These are phyloP conservation scores for Taxidea taxus DNA, from an alignment of 2,113 vertebrate genomes.

Conservation along the genomic window DNA sequence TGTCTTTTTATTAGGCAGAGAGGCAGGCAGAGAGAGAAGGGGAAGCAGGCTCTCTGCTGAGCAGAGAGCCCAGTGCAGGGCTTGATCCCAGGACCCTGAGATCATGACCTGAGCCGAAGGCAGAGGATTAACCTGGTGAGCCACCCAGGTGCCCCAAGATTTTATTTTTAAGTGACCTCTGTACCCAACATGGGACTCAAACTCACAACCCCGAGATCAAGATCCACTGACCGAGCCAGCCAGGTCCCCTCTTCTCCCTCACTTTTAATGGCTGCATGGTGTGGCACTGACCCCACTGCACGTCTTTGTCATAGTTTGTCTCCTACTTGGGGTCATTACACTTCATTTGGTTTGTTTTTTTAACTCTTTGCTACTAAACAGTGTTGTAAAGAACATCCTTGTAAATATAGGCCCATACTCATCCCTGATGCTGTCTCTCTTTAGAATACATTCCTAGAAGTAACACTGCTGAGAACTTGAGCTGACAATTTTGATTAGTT, in stretches of 20 bases:
- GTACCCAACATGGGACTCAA: neutral
- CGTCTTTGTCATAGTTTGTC: neutral
- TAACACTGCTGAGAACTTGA: neutral
- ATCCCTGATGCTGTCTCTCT: neutral
- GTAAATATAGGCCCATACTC: neutral
- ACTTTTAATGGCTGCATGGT: rapidly evolving
- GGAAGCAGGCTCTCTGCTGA: too few relatives aligned
- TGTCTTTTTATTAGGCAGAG: neutral
- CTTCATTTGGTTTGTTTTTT: neutral
- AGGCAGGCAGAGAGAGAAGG: too few relatives aligned
- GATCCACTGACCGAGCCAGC: neutral
- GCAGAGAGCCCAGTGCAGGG: too few relatives aligned
- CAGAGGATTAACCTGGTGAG: too few relatives aligned
- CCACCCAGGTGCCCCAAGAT: neutral
- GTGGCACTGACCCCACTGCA: rapidly evolving
- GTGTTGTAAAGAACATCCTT: neutral
- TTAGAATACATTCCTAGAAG: neutral
- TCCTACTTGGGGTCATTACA: neutral
- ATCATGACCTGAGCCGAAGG: too few relatives aligned
- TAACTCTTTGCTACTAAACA: neutral
- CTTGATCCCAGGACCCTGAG: too few relatives aligned
- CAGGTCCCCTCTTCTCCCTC: neutral
- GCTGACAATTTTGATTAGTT: neutral
- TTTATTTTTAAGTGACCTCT: neutral
- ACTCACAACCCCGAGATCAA: neutral